Conservation (phyloP, 1,140 invertebrate species). For the Tetragonula clypearis region DNA sequence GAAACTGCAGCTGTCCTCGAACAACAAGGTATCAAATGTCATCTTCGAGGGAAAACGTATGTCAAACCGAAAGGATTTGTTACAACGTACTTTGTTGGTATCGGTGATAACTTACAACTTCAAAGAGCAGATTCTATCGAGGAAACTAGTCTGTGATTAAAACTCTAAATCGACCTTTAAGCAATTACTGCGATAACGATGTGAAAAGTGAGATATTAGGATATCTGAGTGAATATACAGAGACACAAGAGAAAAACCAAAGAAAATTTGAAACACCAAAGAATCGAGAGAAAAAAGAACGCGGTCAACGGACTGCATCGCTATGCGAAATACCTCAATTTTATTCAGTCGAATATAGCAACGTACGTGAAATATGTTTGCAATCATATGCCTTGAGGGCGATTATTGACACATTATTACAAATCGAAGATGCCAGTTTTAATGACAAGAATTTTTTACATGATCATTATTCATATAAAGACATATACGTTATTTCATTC, state of each 20-base stretch:
- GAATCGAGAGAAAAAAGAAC: constrained; percentile 27
- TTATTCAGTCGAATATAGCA: constrained; percentile 20
- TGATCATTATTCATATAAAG: too few relatives aligned
- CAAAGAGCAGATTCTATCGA: constrained; percentile 64
- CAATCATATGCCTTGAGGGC: not conserved
- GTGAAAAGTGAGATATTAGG: constrained; percentile 19
- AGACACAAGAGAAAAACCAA: constrained; percentile 53
- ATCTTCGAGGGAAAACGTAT: constrained; percentile 86
- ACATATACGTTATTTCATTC: not conserved
- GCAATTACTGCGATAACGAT: not conserved
- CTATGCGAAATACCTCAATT: constrained; percentile 54
- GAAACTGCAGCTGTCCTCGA: constrained; percentile 87
- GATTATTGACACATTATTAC: not conserved
- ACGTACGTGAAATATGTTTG: constrained; percentile 20
- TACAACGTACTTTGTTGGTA: constrained; percentile 88
- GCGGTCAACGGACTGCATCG: not conserved
- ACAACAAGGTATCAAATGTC: constrained; percentile 86
- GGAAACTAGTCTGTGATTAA: constrained; percentile 73
- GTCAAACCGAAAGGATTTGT: constrained; percentile 90
- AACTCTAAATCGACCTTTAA: constrained; percentile 1
- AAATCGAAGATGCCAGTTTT: constrained; percentile 9
- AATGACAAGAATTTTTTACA: constrained; percentile 21
- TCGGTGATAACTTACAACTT: constrained; percentile 82
- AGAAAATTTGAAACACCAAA: constrained; percentile 61
- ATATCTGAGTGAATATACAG: constrained; percentile 9